These are phyloP conservation scores for Pseudolaguvia tuberculata DNA, from an alignment of 2,113 vertebrate species.

Conservation along the genomic window DNA sequence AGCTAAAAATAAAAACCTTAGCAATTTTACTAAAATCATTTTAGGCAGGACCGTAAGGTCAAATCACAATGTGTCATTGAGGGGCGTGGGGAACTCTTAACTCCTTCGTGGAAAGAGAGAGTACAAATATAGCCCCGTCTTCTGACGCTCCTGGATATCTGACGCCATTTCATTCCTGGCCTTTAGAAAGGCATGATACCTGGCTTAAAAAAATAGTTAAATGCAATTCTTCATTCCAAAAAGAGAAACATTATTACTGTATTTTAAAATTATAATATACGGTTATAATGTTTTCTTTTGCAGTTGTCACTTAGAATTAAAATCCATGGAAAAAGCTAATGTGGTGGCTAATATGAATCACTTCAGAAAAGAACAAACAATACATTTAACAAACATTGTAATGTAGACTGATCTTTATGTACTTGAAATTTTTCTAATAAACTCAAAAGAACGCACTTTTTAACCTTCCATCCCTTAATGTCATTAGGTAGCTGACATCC, in stretches of 20 bases:
- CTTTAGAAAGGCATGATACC: not conserved
- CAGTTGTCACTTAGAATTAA: not conserved
- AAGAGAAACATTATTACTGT: not conserved
- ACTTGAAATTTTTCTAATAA: no score
- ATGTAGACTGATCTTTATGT: no score
- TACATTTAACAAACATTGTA: no score
- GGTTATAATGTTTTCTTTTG: not conserved
- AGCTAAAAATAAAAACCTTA: not conserved
- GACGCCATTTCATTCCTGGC: conserved; percentile 15
- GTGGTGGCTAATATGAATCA: not conserved
- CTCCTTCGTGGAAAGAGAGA: not conserved
- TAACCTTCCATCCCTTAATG: not conserved
- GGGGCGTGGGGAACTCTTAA: not conserved
- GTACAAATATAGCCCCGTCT: not conserved
- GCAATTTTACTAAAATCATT: conserved; percentile 4
- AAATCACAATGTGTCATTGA: not conserved
- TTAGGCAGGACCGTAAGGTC: not conserved
- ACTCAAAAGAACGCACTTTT: no score
- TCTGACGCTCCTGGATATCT: conserved; percentile 28
- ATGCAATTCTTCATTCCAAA: not conserved
- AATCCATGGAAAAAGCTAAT: not conserved
- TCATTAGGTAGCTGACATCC: not conserved
- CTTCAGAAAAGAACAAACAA: not conserved
- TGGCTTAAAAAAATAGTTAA: not conserved
- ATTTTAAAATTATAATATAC: not conserved